A percentile compares a stretch with the other conserved stretches of the same genome.
Conservation (phyloP, 2,797 vertebrate genomes). For the Poeciliopsis infans region DNA sequence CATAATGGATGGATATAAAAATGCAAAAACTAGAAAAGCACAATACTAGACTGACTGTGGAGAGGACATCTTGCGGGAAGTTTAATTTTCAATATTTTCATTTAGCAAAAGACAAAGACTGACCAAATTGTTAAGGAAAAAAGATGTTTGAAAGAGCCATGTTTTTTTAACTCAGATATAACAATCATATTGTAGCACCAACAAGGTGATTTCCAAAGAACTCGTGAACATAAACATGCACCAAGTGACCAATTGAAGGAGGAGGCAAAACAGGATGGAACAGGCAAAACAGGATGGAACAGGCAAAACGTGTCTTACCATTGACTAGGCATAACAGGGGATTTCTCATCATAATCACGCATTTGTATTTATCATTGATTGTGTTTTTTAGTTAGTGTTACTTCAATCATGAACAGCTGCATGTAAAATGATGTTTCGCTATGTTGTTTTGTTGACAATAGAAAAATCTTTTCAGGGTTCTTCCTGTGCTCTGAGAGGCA, state of each 20-base stretch:
- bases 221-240: background rate
- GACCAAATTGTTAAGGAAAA: background rate
- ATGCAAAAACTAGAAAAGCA: background rate
- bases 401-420: no score
- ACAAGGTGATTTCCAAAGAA: background rate
- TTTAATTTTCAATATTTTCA: background rate
- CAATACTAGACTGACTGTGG: background rate
- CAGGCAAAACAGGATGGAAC: no score
- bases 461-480: no score
- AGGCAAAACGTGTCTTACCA: slow-evolving; percentile 76
- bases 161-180: background rate
- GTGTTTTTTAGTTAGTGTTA: no score
- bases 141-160: background rate
- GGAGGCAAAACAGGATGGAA: no score
- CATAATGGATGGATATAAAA: no score
- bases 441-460: no score
- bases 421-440: no score
- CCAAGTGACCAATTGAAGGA: background rate
- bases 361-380: no score
- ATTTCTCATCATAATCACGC: slow-evolving; percentile 91
- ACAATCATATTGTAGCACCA: background rate
- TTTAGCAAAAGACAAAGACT: background rate
- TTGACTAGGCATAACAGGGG: slow-evolving; percentile 88
- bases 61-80: background rate
- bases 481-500: no score